Base-by-base conservation (phyloP, 2,113 vertebrate genomes). In the Nothobranchius kuhntae region DNA sequence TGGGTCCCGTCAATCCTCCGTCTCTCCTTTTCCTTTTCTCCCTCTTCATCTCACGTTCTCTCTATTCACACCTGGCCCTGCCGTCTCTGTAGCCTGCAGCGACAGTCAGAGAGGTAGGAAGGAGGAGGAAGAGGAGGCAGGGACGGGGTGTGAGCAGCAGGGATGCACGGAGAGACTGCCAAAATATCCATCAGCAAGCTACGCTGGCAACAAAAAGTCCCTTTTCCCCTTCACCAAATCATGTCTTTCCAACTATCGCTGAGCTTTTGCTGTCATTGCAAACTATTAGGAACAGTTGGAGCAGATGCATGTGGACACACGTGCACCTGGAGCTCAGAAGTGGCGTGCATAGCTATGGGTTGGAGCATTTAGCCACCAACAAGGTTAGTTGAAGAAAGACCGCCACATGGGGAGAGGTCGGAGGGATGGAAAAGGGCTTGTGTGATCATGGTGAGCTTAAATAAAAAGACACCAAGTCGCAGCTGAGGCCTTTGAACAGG, bases 1-100 rank as follows among this genome's bases (percentile, higher is more conserved):
- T 88, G 89, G 83, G 83, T 66, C 67, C 75, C 68, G 79, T 84
- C 86, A 83, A 50, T 81, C 64, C 35, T 70, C 15, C 13, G 17
- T 65, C 77, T 67, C 72, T 59, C 38, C 24, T 48, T 56, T 48
- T 11, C 56, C 53, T 56, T 65, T 54, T 52, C 38, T 67, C 62
- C 26, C 61, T 9, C 8, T 40, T 60, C 62, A 52, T 55, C 59
- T 66, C 40, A 45, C 62, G 36, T 54, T 78, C 65, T 77, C 63
- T 60, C 59, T 73, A 65, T 75, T 59, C 68, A 66, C 81, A 89
- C 87, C 85, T 86, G 89, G 70, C 53, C 58, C 63, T 58, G 54
- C 73, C 75, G 55, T 54, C 66, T 42, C 54, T 42, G 0, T 17
- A 61, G 76, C 89, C 80, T 26, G 24, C 17, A n/a, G 83, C 76